A percentile compares a stretch with the other conserved stretches of the same genome.
Conservation (phyloP, 2,888 invertebrate species). For the Microplitis deprimator region DNA sequence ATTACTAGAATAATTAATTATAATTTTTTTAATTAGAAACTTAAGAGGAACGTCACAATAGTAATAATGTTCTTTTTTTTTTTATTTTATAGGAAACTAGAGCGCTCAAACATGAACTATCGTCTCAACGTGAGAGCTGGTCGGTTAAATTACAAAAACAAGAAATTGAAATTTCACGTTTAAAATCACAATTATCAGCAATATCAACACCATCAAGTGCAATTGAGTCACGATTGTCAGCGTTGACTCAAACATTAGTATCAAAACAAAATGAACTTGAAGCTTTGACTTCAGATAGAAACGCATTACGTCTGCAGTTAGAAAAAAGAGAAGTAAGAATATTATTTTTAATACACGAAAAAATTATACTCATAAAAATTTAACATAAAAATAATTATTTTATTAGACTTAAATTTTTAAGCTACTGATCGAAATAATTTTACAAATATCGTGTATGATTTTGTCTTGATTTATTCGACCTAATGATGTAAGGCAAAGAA, state of each 20-base stretch:
- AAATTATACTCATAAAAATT: not conserved
- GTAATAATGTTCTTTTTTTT: not conserved
- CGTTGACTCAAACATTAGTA: slow-evolving; percentile 86
- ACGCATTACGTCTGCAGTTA: slow-evolving; percentile 86
- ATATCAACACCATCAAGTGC: slow-evolving; percentile 65
- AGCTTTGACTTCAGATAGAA: slow-evolving; percentile 85
- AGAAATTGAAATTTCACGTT: slow-evolving; percentile 75
- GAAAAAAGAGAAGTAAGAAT: slow-evolving; percentile 82
- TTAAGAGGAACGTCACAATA: too few species aligned
- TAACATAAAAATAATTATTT: too few species aligned
- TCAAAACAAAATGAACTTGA: slow-evolving; percentile 91
- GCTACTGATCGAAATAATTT: too few species aligned
- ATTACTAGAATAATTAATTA: not conserved
- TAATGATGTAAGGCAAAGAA: too few species aligned
- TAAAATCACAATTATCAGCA: slow-evolving; percentile 74
- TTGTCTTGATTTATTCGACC: too few species aligned
- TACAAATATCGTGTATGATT: too few species aligned
- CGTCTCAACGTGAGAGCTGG: slow-evolving; percentile 72
- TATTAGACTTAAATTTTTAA: too few species aligned
- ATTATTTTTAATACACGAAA: not conserved
- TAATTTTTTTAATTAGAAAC: not conserved
- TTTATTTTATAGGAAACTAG: slow-evolving; percentile 72
- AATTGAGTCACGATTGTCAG: slow-evolving; percentile 63
- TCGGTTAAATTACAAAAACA: slow-evolving; percentile 73
- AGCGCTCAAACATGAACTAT: slow-evolving; percentile 74